Percentiles rank a stretch among this genome's conserved stretches.
phyloP scores from a whole-genome alignment of 2,888 invertebrate genomes.

The Aphodius sticticus region DNA sequence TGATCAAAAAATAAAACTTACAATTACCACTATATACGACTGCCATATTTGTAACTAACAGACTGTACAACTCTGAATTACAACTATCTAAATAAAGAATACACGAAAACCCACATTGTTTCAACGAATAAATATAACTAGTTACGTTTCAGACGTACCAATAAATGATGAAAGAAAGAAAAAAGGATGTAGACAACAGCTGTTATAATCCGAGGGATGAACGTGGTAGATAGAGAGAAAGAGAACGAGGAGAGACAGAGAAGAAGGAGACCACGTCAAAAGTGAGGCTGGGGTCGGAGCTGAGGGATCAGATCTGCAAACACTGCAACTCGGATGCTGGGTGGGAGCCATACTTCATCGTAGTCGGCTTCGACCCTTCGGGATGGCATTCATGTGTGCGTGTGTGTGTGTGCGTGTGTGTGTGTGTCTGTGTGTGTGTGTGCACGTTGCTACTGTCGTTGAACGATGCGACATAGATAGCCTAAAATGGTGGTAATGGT shows the following conservation, averaged over 20 bases:
- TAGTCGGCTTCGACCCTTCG: slow-evolving; percentile 17
- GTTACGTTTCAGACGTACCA: neutral
- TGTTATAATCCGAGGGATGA: neutral
- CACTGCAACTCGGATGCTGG: slow-evolving; percentile 38
- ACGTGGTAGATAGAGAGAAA: neutral
- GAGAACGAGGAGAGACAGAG: neutral
- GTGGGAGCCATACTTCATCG: slow-evolving; percentile 15
- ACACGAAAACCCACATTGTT: neutral
- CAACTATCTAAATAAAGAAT: neutral
- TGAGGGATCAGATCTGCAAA: slow-evolving; percentile 42
- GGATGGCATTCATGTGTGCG: neutral
- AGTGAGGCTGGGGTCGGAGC: slow-evolving; percentile 33
- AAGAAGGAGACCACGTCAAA: slow-evolving; percentile 30
- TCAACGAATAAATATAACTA: neutral
- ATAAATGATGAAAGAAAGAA: neutral
- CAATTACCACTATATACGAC: neutral
- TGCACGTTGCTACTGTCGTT: slow-evolving; percentile 4
- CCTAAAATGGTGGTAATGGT: neutral
- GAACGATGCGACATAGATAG: neutral
- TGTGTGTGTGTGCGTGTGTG: slow-evolving; percentile 7
- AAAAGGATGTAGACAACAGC: neutral
- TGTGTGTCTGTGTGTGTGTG: slow-evolving; percentile 7
- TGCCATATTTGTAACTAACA: neutral
- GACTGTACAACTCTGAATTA: neutral
- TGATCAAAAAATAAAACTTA: neutral